phyloP scores from a whole-genome alignment of 1,140 invertebrate species.

The Nephila pilipes region DNA sequence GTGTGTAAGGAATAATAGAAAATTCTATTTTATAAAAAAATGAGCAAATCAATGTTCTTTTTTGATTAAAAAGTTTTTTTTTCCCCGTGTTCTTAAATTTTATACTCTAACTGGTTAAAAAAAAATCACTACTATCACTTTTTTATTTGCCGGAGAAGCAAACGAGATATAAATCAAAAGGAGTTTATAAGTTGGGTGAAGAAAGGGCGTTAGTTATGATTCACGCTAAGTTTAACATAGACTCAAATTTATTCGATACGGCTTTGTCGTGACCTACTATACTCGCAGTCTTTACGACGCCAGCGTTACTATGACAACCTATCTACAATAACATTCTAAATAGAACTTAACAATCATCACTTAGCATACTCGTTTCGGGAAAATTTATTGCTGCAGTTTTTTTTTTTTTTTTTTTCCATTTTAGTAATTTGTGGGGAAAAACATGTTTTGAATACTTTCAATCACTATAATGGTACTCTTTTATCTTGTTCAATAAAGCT shows the following conservation, averaged over 20 bases:
- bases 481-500: too few species aligned
- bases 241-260: constrained; percentile 28
- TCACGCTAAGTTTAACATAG: constrained; percentile 35
- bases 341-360: constrained; percentile 48
- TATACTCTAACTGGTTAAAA: too few species aligned
- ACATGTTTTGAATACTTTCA: background rate
- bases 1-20: too few species aligned
- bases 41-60: too few species aligned
- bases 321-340: constrained; percentile 51
- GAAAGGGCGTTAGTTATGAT: constrained; percentile 30
- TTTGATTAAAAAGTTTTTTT: too few species aligned
- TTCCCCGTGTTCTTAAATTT: too few species aligned
- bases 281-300: constrained; percentile 35
- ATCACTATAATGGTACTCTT: constrained; percentile 1
- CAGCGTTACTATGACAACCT: constrained; percentile 47
- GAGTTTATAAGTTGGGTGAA: background rate
- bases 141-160: background rate
- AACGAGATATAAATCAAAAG: constrained; percentile 13
- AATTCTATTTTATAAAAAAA: too few species aligned
- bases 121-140: background rate
- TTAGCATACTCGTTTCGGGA: constrained; percentile 17
- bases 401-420: background rate
- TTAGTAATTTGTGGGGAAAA: background rate
- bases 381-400: constrained; percentile 26
- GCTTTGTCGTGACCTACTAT: constrained; percentile 40